These are phyloP conservation scores for Eumeta japonica DNA, from an alignment of 1,140 invertebrate species.

Conservation along the genomic window DNA sequence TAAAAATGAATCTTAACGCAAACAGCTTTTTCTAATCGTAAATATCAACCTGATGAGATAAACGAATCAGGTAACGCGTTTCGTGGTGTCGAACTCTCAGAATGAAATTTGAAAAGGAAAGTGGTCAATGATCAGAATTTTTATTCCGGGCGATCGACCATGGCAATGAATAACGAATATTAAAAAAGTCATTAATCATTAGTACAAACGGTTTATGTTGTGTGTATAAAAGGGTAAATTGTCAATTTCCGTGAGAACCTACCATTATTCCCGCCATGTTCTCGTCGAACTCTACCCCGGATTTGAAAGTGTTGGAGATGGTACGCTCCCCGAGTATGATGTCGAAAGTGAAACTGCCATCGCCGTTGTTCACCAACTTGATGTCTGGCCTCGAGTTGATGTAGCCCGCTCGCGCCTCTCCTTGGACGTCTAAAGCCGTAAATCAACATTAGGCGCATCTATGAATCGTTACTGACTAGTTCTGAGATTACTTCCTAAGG, in stretches of 20 bases:
- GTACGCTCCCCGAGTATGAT: background rate
- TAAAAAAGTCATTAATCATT: background rate
- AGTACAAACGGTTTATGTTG: background rate
- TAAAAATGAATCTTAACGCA: background rate
- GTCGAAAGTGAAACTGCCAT: background rate
- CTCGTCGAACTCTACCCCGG: background rate
- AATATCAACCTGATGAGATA: no score
- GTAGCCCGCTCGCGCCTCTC: no score
- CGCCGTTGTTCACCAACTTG: background rate
- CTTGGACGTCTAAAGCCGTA: no score
- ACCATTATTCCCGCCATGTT: background rate
- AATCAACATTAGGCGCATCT: no score
- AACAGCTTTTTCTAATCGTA: background rate
- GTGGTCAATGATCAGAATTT: no score
- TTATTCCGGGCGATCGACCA: no score
- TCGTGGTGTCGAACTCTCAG: no score
- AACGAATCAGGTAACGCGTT: no score
- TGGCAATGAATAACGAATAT: background rate
- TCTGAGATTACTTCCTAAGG: no score
- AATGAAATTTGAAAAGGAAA: no score
- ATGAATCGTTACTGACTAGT: no score
- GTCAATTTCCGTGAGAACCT: background rate
- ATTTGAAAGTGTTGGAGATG: background rate
- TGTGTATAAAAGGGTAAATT: background rate
- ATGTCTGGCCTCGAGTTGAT: background rate